Percentiles rank a stretch among this genome's conserved stretches.
Conservation (phyloP, 2,888 invertebrate species). For the Archips crataeganus region DNA sequence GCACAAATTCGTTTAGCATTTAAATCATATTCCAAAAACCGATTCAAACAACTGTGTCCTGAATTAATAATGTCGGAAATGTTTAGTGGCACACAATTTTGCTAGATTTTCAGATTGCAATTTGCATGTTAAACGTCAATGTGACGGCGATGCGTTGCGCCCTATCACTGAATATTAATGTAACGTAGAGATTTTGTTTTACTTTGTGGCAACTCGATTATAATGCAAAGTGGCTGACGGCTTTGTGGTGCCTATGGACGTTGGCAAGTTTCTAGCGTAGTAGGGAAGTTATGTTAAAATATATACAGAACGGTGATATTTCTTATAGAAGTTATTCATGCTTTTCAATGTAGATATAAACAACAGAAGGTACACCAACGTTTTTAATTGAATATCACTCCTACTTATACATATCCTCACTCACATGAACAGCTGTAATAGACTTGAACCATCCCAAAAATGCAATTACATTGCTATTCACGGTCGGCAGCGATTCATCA, state of each 20-base stretch:
- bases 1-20: constrained; percentile 82
- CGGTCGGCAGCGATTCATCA: constrained; percentile 39
- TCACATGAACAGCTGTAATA: constrained; percentile 13
- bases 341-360: neutral
- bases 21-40: constrained; percentile 81
- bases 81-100: constrained; percentile 82
- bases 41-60: constrained; percentile 80
- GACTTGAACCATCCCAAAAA: constrained; percentile 42
- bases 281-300: constrained; percentile 28
- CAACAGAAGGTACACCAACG: neutral
- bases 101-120: constrained; percentile 84
- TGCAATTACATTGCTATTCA: constrained; percentile 43
- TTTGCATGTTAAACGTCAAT: constrained; percentile 86
- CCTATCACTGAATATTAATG: constrained; percentile 85
- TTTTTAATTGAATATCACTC: neutral
- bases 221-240: constrained; percentile 81
- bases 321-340: neutral
- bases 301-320: constrained; percentile 8
- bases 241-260: constrained; percentile 49
- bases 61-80: constrained; percentile 82
- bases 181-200: constrained; percentile 82
- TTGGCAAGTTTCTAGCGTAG: constrained; percentile 26
- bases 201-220: constrained; percentile 84
- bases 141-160: constrained; percentile 79
- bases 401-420: neutral